A percentile compares a stretch with the other conserved stretches of the same genome.
Evolutionary conservation across 1,140 invertebrate species (phyloP).

Genomic region (Pogonomyrmex californicus): DNA sequence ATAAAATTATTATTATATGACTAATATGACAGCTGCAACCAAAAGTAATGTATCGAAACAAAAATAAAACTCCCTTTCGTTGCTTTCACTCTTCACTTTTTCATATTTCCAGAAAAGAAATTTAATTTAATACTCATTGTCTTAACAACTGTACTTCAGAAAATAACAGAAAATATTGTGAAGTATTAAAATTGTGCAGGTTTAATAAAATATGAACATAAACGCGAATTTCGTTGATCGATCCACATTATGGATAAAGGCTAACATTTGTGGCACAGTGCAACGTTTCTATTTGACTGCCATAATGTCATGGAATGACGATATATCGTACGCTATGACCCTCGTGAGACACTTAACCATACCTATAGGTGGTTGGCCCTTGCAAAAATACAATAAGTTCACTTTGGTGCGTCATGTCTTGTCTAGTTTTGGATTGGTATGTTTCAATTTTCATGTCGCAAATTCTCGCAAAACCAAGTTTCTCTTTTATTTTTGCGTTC

Average conservation of each 20-base stretch:
- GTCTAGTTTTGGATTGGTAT: conserved; percentile 17
- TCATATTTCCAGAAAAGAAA: background rate
- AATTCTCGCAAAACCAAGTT: background rate
- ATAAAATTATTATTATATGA: background rate
- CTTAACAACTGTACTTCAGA: background rate
- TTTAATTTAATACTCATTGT: background rate
- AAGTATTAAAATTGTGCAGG: conserved; percentile 24
- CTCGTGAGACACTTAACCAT: conserved; percentile 46
- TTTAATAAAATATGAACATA: conserved; percentile 38
- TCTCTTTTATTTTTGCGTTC: background rate
- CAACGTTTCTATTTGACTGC: background rate
- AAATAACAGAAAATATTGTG: background rate
- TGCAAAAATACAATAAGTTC: conserved; percentile 36
- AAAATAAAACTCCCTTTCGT: background rate
- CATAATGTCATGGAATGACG: conserved; percentile 22
- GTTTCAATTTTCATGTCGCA: conserved; percentile 11
- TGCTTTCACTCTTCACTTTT: background rate
- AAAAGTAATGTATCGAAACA: background rate
- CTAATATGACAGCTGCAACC: background rate
- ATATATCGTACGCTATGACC: conserved; percentile 55
- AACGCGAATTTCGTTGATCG: background rate
- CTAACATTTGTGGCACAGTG: background rate
- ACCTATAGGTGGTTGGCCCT: conserved; percentile 67
- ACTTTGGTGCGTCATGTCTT: conserved; percentile 19
- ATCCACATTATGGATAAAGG: conserved; percentile 18